Base-by-base conservation (phyloP, 2,113 vertebrate genomes). In the Pelodiscus sinensis region DNA sequence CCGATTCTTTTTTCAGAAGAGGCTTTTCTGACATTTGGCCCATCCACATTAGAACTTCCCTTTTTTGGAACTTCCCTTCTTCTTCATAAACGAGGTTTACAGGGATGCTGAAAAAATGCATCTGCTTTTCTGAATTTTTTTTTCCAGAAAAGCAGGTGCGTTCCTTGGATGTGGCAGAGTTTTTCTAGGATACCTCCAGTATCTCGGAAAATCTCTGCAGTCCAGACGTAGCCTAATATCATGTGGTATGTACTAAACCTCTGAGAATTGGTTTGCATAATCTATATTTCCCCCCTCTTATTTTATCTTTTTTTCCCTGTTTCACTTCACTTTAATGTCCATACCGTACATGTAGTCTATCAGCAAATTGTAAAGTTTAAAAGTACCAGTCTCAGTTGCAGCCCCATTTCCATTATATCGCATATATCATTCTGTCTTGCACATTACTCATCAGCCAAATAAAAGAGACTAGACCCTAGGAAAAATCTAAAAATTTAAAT, bases 321-420 rank as follows among this genome's bases (percentile, higher is more conserved):
- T 94, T 91, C 80, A 44, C 60, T 89, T 85, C 6, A 29, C 55
- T 92, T 93, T 25, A 84, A 50, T 82, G 3, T 81, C 1, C 5
- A 2, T 60, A 15, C 82, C 84, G 51, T 75, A 88, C 94, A 92
- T 88, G 2, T 27, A 81, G 6, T 80, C 89, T 87, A 79, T 94
- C 85, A 92, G 89, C 21, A 71, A 71, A 31, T 86, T 92, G 31
- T 21, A 12, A 73, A 94, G 55, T 91, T 85, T 89, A 58, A 83
- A 91, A 92, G 55, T 88, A n/a, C 2, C 21, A 56, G 73, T 58
- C 82, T 92, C 88, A 78, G 54, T 51, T 94, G 51, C 9, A 88
- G 27, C 5, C 6, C 3, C 15, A 29, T 93, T 94, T 94, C 92
- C 73, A 65, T 91, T 14, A 5, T 58, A 51, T 81, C 51, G 88